Base-by-base conservation (phyloP, 2,797 vertebrate species). In the Allobates femoralis region DNA sequence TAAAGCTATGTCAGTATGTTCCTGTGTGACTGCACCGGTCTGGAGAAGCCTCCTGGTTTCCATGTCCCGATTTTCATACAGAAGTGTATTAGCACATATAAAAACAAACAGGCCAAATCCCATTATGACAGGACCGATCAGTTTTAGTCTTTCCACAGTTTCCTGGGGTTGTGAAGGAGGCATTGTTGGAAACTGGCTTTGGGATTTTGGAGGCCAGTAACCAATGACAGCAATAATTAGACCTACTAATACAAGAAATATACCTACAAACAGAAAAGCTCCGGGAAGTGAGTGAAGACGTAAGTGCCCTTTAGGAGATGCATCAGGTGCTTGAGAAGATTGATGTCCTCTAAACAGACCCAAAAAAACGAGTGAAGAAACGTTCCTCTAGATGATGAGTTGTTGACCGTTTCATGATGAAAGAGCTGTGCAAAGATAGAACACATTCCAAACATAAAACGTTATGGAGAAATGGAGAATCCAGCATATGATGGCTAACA, bases 101-200 rank as follows among this genome's bases (percentile, higher is more conserved):
- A 99, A 96, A 89, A 99, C 97, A 91, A 99, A 99, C 60, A 99
- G 95, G n/a, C 98, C 98, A 0, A 98, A 96, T 37, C 98, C 98
- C 97, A 99, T 98, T 89, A 99, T 96, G 85, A 99, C 96, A 0
- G 98, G 97, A 0, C 98, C 98, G 0, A 99, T 93, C 26, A 99
- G 93, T 93, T 98, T 97, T 92, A 99, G 95, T 76, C 96, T 95
- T 89, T 99, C 97, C 0, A 93, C 94, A 84, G 97, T 96, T 21
- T 95, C 92, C 16, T 94, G 51, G 2, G 91, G 90, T 8, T 89
- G 86, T 12, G 94, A 56, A 53, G 91, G 46, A 32, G 93, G 6
- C 81, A 19, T 0, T 90, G 37, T 8, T 88, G 88, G 0, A 53
- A 75, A 0, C 90, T 88, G 26, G 90, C 83, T 8, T 89, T 88